Evolutionary conservation across 2,113 vertebrate genomes (phyloP), one percentile per base, ranked within the genome.

Genomic region (Pantherophis guttatus): DNA sequence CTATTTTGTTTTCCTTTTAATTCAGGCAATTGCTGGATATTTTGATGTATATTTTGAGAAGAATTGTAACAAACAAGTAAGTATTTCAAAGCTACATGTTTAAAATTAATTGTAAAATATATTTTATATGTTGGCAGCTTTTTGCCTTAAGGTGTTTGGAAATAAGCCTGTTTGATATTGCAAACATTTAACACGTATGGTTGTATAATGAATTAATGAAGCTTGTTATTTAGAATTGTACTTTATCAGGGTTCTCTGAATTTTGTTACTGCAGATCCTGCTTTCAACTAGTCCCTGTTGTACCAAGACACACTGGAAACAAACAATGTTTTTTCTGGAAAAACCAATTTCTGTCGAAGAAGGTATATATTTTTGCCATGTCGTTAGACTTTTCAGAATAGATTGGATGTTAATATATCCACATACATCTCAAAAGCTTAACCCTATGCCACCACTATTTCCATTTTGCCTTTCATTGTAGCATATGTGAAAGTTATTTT

Each of bases 21-120:
- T 97, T 95, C 95, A 99, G 99, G 99, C 99, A 94, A 86, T 99
- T 96, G 98, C 98, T 96, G 99, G 99, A 95, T 99, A 99, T 97
- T 99, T 99, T 96, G 99, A 99, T 98, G 97, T 99, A 97, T 98
- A 98, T 97, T 99, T 99, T 96, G 98, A 99, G 97, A 98, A 98
- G 97, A 98, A 98, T 97, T 99, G 99, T 97, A 95, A 96, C 91
- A 98, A 98, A 88, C 98, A 98, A 96, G 99, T 99, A 96, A 98
- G 98, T 97, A 93, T 94, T 88, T 87, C 33, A 92, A 15, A 87
- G 81, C 94, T 94, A 91, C 55, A 96, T 93, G 57, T 94, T 97
- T 70, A 39, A 93, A 95, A 96, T 95, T 91, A 90, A 94, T 94
- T 96, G 92, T 92, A 52, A 89, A 24, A 95, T 90, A 23, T 94